Conservation (phyloP, 2,113 vertebrate genomes). For the rabbit (Oryctolagus cuniculus) region mOryCun1.1 NC_091436.1:133347501-133348000, state of each 20-base stretch:
- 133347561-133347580: conserved; percentile 22
- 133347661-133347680: conserved; percentile 40
- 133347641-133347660: conserved; percentile 65
- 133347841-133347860: neutral
- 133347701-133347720: neutral
- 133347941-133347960: neutral
- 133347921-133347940: neutral
- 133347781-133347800: neutral
- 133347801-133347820: neutral
- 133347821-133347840: neutral
- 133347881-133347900: neutral
- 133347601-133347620: conserved; percentile 6
- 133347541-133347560: neutral
- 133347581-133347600: neutral
- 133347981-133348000: neutral
- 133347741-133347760: neutral
- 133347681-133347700: neutral
- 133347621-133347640: conserved; percentile 28
- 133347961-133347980: neutral
- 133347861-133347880: neutral
- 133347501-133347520: neutral
- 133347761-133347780: neutral
- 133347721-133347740: neutral
- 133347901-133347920: neutral
- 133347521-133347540: neutral